Evolutionary conservation across 2,888 invertebrate genomes (phyloP), one percentile per base, ranked within the genome.

Genomic region (Callimorpha dominula): DNA sequence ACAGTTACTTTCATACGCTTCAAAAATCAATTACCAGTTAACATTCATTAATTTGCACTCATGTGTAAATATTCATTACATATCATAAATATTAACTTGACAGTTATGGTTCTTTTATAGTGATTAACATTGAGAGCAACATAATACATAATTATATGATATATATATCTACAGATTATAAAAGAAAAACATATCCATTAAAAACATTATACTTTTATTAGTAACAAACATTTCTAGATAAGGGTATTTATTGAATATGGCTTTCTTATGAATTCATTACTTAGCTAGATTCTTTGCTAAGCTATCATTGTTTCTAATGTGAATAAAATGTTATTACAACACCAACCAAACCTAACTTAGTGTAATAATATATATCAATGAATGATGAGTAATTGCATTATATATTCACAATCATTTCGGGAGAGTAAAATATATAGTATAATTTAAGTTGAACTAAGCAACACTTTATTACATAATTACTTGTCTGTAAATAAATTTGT

Each of bases 1-100:
- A 88, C 89, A 89, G 90, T 91, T 89, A 85, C 77, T 88, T 88
- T 89, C 86, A 89, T 87, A 89, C 73, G 89, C 91, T 91, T 90
- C 87, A 91, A 84, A 88, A 87, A 87, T 84, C 88, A 90, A 88
- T 85, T 81, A 83, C 88, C 88, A 86, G 89, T 88, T 88, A 86
- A 88, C 89, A 88, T 87, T 87, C 85, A 89, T 87, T 81, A 78
- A 80, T 83, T 82, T 80, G 85, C 85, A 84, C 83, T 84, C 79
- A 84, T 80, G 81, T 80, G 78, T 79, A 77, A 74, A 75, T 79
- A 78, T 73, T 80, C 75, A 84, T 83, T 81, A 72, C 80, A 85
- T 87, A 79, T 73, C 77, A 86, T 86, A 76, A 85, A 86, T 84
- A 87, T 84, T 81, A 74, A 86, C 84, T 66, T 69, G 68, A 78